A percentile compares a stretch with the other conserved stretches of the same genome.
These are phyloP conservation scores for Platalea minor DNA, from an alignment of 2,797 vertebrate genomes.

Conservation along the genomic window DNA sequence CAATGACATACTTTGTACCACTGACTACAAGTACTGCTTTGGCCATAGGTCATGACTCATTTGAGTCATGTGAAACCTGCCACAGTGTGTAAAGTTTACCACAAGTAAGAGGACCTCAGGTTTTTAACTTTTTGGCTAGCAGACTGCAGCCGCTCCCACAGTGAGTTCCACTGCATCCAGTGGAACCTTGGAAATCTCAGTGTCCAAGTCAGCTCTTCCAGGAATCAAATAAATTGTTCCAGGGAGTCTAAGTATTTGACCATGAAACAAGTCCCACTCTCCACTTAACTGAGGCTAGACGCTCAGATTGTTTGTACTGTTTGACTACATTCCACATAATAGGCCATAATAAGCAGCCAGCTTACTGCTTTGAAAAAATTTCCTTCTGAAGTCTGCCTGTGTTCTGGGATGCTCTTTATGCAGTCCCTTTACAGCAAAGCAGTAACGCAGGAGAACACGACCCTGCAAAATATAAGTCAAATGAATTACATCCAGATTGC, in stretches of 20 bases:
- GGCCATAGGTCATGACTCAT: conserved; percentile 28
- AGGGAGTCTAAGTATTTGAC: conserved; percentile 46
- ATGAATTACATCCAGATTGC: conserved; percentile 12
- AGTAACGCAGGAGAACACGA: background rate
- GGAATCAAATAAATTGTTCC: conserved; percentile 62
- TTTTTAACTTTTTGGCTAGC: conserved; percentile 41
- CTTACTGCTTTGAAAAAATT: conserved; percentile 17
- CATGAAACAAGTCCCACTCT: conserved; percentile 42
- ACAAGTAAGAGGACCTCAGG: conserved; percentile 10
- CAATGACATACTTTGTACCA: conserved; percentile 15
- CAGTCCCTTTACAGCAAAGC: background rate
- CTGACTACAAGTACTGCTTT: background rate
- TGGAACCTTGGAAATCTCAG: conserved; percentile 59
- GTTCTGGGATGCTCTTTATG: background rate
- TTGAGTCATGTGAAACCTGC: conserved; percentile 41
- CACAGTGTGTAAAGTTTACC: conserved; percentile 23
- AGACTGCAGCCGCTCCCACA: background rate
- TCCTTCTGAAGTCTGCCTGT: conserved; percentile 5
- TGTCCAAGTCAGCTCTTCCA: conserved; percentile 52
- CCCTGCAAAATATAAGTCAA: background rate
- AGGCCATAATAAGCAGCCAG: background rate
- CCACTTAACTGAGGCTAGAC: conserved; percentile 39
- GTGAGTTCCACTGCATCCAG: background rate
- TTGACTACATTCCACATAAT: background rate
- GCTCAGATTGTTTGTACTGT: conserved; percentile 18